phyloP scores from a whole-genome alignment of 2,113 vertebrate species.

The Pseudorasbora parva region DNA sequence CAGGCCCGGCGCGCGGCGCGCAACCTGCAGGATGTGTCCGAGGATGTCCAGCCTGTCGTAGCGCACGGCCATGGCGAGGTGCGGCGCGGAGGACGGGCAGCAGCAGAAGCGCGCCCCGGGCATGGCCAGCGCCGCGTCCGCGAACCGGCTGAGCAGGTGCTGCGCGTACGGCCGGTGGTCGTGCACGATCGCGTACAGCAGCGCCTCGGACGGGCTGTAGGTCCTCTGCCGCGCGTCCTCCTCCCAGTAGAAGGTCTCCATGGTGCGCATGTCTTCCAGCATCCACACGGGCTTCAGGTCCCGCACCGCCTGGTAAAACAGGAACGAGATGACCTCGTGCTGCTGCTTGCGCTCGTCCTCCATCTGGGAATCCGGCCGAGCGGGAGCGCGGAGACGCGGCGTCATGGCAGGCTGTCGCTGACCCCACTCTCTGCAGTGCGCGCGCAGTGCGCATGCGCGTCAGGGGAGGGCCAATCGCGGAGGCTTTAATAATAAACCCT shows the following conservation, averaged over 20 bases:
- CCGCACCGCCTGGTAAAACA: conserved; percentile 88
- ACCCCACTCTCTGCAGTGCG: conserved; percentile 42
- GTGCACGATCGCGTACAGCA: conserved; percentile 89
- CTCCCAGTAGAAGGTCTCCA: conserved; percentile 86
- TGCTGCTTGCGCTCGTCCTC: conserved; percentile 74
- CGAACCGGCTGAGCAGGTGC: conserved; percentile 80
- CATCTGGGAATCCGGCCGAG: conserved; percentile 32
- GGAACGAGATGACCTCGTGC: conserved; percentile 79
- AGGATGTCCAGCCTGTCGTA: conserved; percentile 85
- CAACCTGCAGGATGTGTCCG: conserved; percentile 81
- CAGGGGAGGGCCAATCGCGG: too few species aligned
- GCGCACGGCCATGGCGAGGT: conserved; percentile 84
- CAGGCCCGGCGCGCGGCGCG: conserved; percentile 74
- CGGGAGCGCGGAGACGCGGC: too few species aligned
- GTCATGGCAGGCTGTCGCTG: neutral
- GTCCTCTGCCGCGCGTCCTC: conserved; percentile 75
- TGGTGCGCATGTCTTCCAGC: conserved; percentile 89
- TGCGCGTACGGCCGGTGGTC: conserved; percentile 86
- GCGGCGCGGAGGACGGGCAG: conserved; percentile 81
- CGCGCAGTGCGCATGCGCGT: conserved; percentile 57
- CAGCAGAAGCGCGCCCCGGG: conserved; percentile 85
- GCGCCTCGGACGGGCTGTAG: conserved; percentile 86
- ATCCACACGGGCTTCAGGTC: conserved; percentile 89
- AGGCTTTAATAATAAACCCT: neutral
- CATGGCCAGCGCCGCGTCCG: conserved; percentile 80